A percentile compares a stretch with the other conserved stretches of the same genome.
Evolutionary conservation across 1,140 invertebrate species (phyloP).

Genomic region (Philopotamus ludificatus): DNA sequence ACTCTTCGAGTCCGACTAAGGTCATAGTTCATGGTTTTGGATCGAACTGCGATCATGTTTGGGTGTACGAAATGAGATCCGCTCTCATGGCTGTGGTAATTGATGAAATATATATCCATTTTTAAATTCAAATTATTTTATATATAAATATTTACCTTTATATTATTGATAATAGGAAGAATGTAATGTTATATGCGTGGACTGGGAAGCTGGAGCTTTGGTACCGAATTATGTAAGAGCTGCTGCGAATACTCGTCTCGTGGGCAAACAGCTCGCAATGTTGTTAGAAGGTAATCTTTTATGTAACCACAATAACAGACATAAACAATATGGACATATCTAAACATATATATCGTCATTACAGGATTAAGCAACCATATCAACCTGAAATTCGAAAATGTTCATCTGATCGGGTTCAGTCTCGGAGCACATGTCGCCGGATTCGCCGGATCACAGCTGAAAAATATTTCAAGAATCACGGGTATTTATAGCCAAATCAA

Average conservation of each 20-base stretch:
- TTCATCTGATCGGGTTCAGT: conserved; percentile 91
- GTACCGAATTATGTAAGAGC: conserved; percentile 92
- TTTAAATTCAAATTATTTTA: not conserved
- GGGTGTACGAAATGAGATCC: conserved; percentile 91
- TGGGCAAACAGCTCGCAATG: conserved; percentile 85
- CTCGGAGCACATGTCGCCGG: conserved; percentile 91
- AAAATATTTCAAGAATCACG: conserved; percentile 82
- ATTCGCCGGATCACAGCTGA: conserved; percentile 84
- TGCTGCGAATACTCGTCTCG: conserved; percentile 87
- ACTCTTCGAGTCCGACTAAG: conserved; percentile 72
- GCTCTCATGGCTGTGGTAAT: conserved; percentile 84
- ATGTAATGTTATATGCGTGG: conserved; percentile 88
- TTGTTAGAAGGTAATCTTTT: conserved; percentile 56
- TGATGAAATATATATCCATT: conserved; percentile 46
- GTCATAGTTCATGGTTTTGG: conserved; percentile 95
- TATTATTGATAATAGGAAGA: conserved; percentile 65
- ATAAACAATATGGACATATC: not conserved
- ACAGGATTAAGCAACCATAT: conserved; percentile 58
- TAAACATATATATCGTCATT: not conserved
- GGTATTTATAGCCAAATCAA: conserved; percentile 53
- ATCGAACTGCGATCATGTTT: conserved; percentile 82
- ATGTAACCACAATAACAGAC: not conserved
- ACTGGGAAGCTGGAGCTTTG: conserved; percentile 89
- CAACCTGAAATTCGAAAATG: conserved; percentile 64
- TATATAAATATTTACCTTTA: not conserved